Percentiles rank a stretch among this genome's conserved stretches.
These are phyloP conservation scores for Myiozetetes cayanensis DNA, from an alignment of 2,113 vertebrate genomes.

Conservation along the genomic window DNA sequence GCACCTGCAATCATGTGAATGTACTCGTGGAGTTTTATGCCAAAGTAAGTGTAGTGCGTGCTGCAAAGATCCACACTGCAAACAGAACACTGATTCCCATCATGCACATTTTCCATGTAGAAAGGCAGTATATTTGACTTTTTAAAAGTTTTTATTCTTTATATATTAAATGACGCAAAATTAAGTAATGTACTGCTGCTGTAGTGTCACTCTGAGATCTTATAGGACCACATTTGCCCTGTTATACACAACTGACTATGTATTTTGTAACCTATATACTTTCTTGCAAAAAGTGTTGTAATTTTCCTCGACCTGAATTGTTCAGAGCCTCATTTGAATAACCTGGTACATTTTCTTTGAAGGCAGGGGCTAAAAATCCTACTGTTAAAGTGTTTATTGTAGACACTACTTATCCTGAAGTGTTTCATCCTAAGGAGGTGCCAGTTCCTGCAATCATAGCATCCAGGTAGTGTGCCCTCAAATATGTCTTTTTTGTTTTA, in stretches of 20 bases:
- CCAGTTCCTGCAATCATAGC: constrained; percentile 79
- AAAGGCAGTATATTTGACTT: not conserved
- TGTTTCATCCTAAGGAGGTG: constrained; percentile 71
- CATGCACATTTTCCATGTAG: not conserved
- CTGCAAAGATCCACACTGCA: not conserved
- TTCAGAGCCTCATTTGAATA: constrained; percentile 4
- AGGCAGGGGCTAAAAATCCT: constrained; percentile 90
- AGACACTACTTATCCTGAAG: constrained; percentile 70
- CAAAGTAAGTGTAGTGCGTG: not conserved
- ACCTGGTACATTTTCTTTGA: constrained; percentile 44
- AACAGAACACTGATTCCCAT: not conserved
- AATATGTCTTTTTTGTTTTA: not conserved
- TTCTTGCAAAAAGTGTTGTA: not conserved
- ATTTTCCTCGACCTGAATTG: not conserved
- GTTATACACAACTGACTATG: not conserved
- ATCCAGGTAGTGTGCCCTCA: constrained; percentile 77
- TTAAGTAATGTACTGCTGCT: not conserved
- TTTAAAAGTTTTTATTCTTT: not conserved
- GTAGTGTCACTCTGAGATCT: not conserved
- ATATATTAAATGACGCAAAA: not conserved
- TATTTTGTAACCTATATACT: not conserved
- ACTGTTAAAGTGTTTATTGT: constrained; percentile 87
- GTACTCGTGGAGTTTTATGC: not conserved
- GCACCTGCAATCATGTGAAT: not conserved
- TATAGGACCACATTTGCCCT: not conserved